phyloP scores from a whole-genome alignment of 2,888 invertebrate species.

The Gibbula magus region DNA sequence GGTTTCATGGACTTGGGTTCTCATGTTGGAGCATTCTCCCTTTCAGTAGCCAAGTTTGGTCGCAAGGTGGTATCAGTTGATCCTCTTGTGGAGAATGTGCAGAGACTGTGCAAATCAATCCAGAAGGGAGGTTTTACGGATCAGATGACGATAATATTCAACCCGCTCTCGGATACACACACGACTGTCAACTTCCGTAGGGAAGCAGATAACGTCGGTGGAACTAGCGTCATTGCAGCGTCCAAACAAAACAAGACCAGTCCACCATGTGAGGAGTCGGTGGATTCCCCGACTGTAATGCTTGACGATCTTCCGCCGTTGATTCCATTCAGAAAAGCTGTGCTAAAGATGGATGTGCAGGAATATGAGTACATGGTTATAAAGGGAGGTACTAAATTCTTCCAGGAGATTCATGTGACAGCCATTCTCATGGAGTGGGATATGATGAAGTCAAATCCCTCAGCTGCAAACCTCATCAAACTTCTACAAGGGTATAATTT shows the following conservation, averaged over 20 bases:
- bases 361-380: not conserved
- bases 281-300: not conserved
- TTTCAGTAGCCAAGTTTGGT: constrained; percentile 30
- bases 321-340: constrained; percentile 11
- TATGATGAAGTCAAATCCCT: not conserved
- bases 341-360: constrained; percentile 22
- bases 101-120: constrained; percentile 29
- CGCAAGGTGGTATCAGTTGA: constrained; percentile 32
- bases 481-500: not conserved
- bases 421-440: constrained; percentile 19
- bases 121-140: constrained; percentile 26
- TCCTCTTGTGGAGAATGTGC: constrained; percentile 25
- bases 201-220: not conserved
- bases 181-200: not conserved
- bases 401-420: not conserved
- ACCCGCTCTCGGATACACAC: constrained; percentile 4
- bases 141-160: constrained; percentile 22
- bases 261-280: not conserved
- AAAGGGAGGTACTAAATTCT: not conserved
- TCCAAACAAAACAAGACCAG: not conserved
- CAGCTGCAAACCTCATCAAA: not conserved
- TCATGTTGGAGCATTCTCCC: constrained; percentile 27
- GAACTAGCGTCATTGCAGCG: not conserved
- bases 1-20: constrained; percentile 21
- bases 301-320: constrained; percentile 15